Evolutionary conservation across 53 echinoderm and acorn worm genomes (phyloP), one percentile per base, ranked within the genome.

Genomic region (Paracentrotus lividus): DNA sequence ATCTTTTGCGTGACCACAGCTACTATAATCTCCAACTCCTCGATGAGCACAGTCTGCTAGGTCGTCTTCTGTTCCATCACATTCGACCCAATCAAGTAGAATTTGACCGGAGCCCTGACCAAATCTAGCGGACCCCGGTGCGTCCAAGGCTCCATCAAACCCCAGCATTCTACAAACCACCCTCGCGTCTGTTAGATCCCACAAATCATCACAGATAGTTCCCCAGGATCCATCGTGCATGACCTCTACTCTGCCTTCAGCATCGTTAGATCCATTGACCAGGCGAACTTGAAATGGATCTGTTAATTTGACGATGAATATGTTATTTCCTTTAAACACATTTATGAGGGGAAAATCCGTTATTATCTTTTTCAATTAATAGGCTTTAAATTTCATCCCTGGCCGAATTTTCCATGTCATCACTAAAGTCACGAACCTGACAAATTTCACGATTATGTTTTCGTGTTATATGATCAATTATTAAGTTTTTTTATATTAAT

Each of bases 191-290:
- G 49, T 88, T 3, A 94, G 24, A 61, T 88, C 88, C 93, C 93
- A 93, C 42, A 5, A 20, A 32, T 93, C 67, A 51, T 93, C 65
- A 86, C 93, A 93, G 23, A 93, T 49, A 0, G 93, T 86, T 8
- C 88, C 93, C 87, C 86, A 93, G 27, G 26, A 20, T 42, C 93
- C 93, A 1, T 87, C 86, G 31, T 77, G 5, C 31, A 40, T 5
- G 18, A 93, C 87, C 52, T 93, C 93, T 23, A 93, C 85, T 38
- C 93, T 34, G 0, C 93, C 93, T 66, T 93, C 93, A 12, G 13
- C 18, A 14, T 68, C 87, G 21, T 43, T 93, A 0, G 47, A 36
- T 12, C 93, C 88, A 87, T 49, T 49, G 36, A 12, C 55, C 4
- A 93, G 87, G 21, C 93, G 93, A 6, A 92, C 84, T 59, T 88